Evolutionary conservation across 2,888 invertebrate genomes (phyloP).

Genomic region (Dryococelus australis): DNA sequence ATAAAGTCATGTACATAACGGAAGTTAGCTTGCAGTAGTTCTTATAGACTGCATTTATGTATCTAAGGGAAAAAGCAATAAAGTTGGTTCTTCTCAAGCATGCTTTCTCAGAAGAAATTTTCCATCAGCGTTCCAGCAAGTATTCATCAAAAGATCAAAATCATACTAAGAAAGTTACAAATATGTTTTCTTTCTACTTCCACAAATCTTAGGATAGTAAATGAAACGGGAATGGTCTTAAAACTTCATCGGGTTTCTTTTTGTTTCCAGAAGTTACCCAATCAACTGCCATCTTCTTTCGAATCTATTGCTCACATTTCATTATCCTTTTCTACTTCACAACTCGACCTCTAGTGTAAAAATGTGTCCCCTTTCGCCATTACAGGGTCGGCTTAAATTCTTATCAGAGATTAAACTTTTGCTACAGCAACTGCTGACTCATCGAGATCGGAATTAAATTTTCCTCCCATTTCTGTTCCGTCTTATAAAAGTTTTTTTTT

Average conservation of each 20-base stretch:
- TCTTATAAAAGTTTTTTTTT: constrained; percentile 36
- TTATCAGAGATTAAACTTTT: constrained; percentile 64
- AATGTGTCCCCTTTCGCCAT: constrained; percentile 36
- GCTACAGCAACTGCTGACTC: constrained; percentile 61
- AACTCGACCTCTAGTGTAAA: constrained; percentile 32
- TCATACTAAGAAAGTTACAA: neutral
- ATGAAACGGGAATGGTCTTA: neutral
- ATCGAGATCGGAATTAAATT: constrained; percentile 66
- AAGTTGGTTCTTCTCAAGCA: too few relatives aligned
- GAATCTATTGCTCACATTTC: constrained; percentile 29
- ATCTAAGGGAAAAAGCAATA: too few relatives aligned
- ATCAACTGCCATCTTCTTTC: constrained; percentile 29
- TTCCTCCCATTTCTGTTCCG: constrained; percentile 54
- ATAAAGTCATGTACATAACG: too few relatives aligned
- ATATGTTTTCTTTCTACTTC: neutral
- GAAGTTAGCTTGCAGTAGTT: too few relatives aligned
- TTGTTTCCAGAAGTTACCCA: neutral
- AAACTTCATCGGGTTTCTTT: neutral
- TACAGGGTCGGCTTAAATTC: constrained; percentile 47
- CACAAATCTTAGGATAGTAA: neutral
- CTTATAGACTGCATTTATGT: too few relatives aligned
- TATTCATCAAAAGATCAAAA: neutral
- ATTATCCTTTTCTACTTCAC: constrained; percentile 20
- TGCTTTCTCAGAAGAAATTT: neutral
- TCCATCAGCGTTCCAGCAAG: neutral